Percentiles rank a stretch among this genome's conserved stretches.
Evolutionary conservation across 1,140 invertebrate genomes (phyloP).

Genomic region (Wasmannia auropunctata): DNA sequence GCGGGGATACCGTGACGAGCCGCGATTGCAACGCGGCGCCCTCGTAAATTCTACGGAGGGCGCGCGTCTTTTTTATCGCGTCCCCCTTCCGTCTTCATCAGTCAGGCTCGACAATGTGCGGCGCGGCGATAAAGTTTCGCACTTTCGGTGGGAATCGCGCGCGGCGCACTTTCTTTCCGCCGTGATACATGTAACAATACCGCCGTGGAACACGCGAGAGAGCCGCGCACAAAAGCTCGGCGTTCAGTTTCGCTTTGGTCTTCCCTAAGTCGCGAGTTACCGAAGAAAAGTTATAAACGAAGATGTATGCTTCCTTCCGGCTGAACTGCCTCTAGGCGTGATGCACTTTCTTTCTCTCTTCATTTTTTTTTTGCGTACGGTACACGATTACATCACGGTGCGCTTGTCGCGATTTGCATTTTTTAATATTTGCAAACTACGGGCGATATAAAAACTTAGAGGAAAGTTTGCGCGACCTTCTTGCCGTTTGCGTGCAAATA

Average conservation of each 20-base stretch:
- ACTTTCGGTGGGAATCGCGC: not conserved
- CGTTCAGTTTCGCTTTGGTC: not conserved
- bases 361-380: not conserved
- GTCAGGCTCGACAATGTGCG: slow-evolving; percentile 57
- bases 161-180: slow-evolving; percentile 4
- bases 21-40: not conserved
- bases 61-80: slow-evolving; percentile 42
- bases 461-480: not conserved
- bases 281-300: slow-evolving; percentile 9
- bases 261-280: not conserved
- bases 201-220: slow-evolving; percentile 9
- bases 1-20: slow-evolving; percentile 22
- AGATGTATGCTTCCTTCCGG: not conserved
- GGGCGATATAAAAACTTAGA: not conserved
- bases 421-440: not conserved
- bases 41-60: slow-evolving; percentile 48
- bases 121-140: slow-evolving; percentile 48
- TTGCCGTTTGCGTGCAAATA: not conserved
- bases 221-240: not conserved
- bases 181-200: slow-evolving; percentile 22
- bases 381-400: not conserved
- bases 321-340: not conserved
- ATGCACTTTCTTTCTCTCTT: not conserved
- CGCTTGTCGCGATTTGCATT: not conserved
- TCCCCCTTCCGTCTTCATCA: slow-evolving; percentile 54